Conservation (phyloP, 2,113 vertebrate species). For the Pterocles orientalis region DNA sequence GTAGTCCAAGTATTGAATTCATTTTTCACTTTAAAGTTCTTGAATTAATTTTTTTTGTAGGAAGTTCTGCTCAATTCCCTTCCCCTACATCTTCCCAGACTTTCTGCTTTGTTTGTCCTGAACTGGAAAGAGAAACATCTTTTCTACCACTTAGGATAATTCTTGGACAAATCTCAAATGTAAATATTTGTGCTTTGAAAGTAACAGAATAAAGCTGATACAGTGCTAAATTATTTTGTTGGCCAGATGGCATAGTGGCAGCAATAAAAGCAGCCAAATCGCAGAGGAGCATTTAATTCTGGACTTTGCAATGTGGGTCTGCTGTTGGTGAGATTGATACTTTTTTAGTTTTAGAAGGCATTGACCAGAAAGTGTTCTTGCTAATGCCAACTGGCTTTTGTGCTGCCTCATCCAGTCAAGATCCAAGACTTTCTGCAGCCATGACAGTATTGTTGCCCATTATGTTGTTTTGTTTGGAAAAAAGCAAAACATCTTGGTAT, state of each 20-base stretch:
- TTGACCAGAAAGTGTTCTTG: constrained; percentile 55
- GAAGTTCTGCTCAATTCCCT: background rate
- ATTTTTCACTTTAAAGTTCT: background rate
- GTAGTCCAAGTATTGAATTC: background rate
- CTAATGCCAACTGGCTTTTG: constrained; percentile 53
- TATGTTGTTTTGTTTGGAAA: constrained; percentile 6
- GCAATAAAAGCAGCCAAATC: background rate
- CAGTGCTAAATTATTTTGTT: background rate
- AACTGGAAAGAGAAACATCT: background rate
- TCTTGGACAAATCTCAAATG: background rate
- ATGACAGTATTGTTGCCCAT: background rate
- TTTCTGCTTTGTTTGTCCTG: background rate
- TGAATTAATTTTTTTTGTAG: background rate
- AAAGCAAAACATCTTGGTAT: background rate
- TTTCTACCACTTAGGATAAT: background rate
- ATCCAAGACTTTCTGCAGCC: background rate
- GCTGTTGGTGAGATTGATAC: constrained; percentile 37
- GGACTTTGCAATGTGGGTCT: background rate
- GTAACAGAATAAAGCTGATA: constrained; percentile 21
- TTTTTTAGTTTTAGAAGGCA: constrained; percentile 56
- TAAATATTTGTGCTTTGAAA: constrained; percentile 49
- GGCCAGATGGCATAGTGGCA: constrained; percentile 9
- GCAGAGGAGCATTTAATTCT: constrained; percentile 19
- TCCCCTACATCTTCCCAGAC: background rate
- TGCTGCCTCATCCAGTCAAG: constrained; percentile 24